Evolutionary conservation across 2,888 invertebrate genomes (phyloP).

Genomic region (Andricus quercusramuli): DNA sequence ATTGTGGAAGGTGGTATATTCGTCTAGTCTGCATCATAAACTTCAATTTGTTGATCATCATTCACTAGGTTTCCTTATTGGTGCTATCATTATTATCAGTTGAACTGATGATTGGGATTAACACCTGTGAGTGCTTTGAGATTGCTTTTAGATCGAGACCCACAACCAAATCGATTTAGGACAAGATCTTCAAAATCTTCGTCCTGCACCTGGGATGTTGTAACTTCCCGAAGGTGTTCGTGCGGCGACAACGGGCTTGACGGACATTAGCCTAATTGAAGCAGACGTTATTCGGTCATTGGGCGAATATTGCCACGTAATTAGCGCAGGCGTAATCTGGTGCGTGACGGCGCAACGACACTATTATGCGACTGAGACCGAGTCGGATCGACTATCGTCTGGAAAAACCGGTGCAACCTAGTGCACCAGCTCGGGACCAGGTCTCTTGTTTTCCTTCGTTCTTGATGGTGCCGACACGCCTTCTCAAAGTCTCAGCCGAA

Average conservation of each 20-base stretch:
- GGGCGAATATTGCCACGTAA: slow-evolving; percentile 73
- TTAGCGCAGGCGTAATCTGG: slow-evolving; percentile 72
- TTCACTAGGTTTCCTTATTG: not conserved
- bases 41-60: not conserved
- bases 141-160: not conserved
- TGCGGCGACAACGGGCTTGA: slow-evolving; percentile 7
- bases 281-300: slow-evolving; percentile 69
- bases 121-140: not conserved
- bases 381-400: slow-evolving; percentile 14
- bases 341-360: slow-evolving; percentile 58
- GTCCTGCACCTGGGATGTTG: not conserved
- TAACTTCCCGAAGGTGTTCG: not conserved
- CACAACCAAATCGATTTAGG: not conserved
- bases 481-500: slow-evolving; percentile 39
- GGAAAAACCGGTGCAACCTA: slow-evolving; percentile 23
- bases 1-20: not conserved
- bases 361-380: slow-evolving; percentile 41
- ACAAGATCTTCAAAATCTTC: not conserved
- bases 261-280: slow-evolving; percentile 68
- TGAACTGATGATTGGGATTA: not conserved
- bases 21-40: not conserved
- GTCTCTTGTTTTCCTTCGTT: slow-evolving; percentile 36
- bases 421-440: slow-evolving; percentile 8
- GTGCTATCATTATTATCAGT: not conserved
- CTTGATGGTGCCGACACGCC: slow-evolving; percentile 53